These are phyloP conservation scores for Chrysolina americana DNA, from an alignment of 2,888 invertebrate genomes.

Conservation along the genomic window DNA sequence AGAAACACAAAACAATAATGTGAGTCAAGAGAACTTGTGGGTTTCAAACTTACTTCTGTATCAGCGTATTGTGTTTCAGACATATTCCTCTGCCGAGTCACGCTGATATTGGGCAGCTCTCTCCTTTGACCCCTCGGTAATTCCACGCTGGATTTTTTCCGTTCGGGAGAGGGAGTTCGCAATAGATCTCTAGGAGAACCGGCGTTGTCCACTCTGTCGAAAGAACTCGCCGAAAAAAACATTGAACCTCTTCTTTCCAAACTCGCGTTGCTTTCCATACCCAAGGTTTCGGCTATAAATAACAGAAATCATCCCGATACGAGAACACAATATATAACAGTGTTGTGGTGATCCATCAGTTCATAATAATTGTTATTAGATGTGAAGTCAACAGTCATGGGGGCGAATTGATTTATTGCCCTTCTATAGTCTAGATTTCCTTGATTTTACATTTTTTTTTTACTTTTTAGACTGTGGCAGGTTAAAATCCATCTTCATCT, in stretches of 20 bases:
- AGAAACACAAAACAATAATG: no score
- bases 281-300: slow-evolving; percentile 81
- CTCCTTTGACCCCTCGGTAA: slow-evolving; percentile 43
- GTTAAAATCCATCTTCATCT: no score
- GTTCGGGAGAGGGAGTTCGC: slow-evolving; percentile 71
- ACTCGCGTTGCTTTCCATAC: slow-evolving; percentile 78
- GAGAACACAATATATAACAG: background rate
- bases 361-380: no score
- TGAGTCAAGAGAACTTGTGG: no score
- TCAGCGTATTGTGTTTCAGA: slow-evolving; percentile 71
- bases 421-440: no score
- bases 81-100: slow-evolving; percentile 66
- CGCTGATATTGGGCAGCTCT: slow-evolving; percentile 60
- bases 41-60: slow-evolving; percentile 62
- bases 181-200: slow-evolving; percentile 40
- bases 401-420: no score
- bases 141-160: slow-evolving; percentile 37
- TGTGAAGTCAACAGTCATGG: no score
- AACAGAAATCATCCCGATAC: slow-evolving; percentile 21
- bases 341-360: no score
- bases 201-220: slow-evolving; percentile 67
- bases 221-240: slow-evolving; percentile 65
- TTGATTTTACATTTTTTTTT: no score
- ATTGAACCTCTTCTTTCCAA: slow-evolving; percentile 74
- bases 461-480: no score